Evolutionary conservation across 2,113 vertebrate genomes (phyloP), one percentile per base, ranked within the genome.

Genomic region (Notarius quadriscutis): DNA sequence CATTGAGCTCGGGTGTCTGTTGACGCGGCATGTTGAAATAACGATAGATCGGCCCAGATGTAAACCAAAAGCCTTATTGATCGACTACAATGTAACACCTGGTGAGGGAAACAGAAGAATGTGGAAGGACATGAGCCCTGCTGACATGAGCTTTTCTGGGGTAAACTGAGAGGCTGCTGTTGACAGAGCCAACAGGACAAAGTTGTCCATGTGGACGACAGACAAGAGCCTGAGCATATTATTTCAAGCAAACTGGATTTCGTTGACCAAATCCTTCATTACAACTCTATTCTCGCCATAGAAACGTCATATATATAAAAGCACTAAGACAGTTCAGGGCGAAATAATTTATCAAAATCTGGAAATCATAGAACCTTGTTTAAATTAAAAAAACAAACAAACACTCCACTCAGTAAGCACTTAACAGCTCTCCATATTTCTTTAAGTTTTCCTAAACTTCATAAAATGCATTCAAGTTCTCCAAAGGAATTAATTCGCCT

Each of bases 31-130:
- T 83, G 89, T 95, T 93, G 93, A 88, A 90, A 91, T 88, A 88
- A 90, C 87, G 91, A 90, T 89, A 87, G 92, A 93, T 92, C 80
- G 91, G 91, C 92, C 94, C 93, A 95, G 93, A 95, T 94, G 94
- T 95, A 95, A 96, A 96, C 94, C 95, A 95, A 95, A 96, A 95
- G 94, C 94, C 95, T 95, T 94, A 96, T 95, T 89, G 94, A 95
- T 92, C 86, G 91, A 85, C 80, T 92, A 90, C 90, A 90, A 80
- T 85, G 84, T 72, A 89, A 91, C 93, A 93, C 92, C 91, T 92
- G 91, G 86, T 84, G 77, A 84, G 87, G 72, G 90, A 92, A 92
- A 92, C 22, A 78, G 65, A 88, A 93, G 91, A 88, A 82, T 88
- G 69, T 81, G 86, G 84, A 87, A 91, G 92, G 90, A 92, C 88